Conservation (phyloP, 1,140 invertebrate species). For the Calosoma granatense region DNA sequence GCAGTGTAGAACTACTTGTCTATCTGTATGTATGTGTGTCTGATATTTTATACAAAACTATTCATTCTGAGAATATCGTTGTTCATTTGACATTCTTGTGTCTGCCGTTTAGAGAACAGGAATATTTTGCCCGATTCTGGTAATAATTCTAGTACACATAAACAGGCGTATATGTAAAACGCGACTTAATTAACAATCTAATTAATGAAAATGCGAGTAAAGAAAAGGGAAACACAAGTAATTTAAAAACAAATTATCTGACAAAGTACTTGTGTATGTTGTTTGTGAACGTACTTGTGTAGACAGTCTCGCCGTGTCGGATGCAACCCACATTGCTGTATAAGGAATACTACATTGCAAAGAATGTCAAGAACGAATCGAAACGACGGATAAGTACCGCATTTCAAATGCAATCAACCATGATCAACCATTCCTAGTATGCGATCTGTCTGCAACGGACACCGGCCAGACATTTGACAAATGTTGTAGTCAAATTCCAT, state of each 20-base stretch:
- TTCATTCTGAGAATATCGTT: too few relatives aligned
- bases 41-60: too few relatives aligned
- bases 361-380: slow-evolving; percentile 7
- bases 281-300: background rate
- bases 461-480: slow-evolving; percentile 1
- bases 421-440: background rate
- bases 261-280: background rate
- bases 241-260: background rate
- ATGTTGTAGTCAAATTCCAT: slow-evolving; percentile 3
- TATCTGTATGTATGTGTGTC: background rate
- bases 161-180: slow-evolving; percentile 1
- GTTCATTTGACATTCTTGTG: too few relatives aligned
- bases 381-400: slow-evolving; percentile 4
- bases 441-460: too few relatives aligned
- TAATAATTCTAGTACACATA: too few relatives aligned
- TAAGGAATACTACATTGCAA: background rate
- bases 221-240: background rate
- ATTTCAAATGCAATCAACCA: slow-evolving; percentile 3
- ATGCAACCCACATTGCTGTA: background rate
- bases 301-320: background rate
- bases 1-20: background rate
- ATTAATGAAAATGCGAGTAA: slow-evolving; percentile 1
- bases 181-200: background rate
- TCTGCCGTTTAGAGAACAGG: too few relatives aligned
- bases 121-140: too few relatives aligned